These are phyloP conservation scores for Thermophis baileyi DNA, from an alignment of 2,113 vertebrate species.

Conservation along the genomic window DNA sequence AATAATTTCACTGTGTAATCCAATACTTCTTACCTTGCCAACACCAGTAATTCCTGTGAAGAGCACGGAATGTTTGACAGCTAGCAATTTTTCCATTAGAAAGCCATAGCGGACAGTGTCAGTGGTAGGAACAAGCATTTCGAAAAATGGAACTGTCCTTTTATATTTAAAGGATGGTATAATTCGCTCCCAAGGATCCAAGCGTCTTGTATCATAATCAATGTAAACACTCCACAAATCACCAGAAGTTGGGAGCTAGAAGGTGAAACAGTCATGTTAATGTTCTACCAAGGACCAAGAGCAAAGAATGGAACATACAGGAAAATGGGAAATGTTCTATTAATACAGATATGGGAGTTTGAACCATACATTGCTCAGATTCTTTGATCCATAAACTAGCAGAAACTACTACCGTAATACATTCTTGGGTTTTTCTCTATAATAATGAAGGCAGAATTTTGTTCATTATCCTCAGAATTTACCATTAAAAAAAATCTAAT, in stretches of 20 bases:
- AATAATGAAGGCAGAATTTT: not conserved
- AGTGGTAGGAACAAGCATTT: constrained; percentile 84
- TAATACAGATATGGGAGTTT: not conserved
- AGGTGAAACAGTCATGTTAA: not conserved
- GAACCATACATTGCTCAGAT: not conserved
- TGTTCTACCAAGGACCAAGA: not conserved
- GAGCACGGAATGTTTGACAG: constrained; percentile 77
- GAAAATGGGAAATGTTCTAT: not conserved
- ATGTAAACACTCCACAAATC: constrained; percentile 80
- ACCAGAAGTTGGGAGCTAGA: constrained; percentile 73
- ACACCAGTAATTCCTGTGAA: constrained; percentile 85
- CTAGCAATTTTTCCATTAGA: constrained; percentile 84
- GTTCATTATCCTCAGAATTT: not conserved
- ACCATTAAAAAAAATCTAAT: not conserved
- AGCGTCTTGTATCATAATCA: constrained; percentile 72
- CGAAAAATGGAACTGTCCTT: constrained; percentile 78
- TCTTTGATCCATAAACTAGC: not conserved
- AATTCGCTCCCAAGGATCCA: constrained; percentile 80
- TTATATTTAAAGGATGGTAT: constrained; percentile 79
- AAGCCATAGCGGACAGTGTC: constrained; percentile 87
- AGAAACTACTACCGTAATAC: not conserved
- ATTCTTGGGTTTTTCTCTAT: not conserved
- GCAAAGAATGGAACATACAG: not conserved
- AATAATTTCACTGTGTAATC: not conserved
- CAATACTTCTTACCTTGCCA: constrained; percentile 76